Base-by-base conservation (phyloP, 2,888 invertebrate genomes). In the Trissolcus brochymenae region DNA sequence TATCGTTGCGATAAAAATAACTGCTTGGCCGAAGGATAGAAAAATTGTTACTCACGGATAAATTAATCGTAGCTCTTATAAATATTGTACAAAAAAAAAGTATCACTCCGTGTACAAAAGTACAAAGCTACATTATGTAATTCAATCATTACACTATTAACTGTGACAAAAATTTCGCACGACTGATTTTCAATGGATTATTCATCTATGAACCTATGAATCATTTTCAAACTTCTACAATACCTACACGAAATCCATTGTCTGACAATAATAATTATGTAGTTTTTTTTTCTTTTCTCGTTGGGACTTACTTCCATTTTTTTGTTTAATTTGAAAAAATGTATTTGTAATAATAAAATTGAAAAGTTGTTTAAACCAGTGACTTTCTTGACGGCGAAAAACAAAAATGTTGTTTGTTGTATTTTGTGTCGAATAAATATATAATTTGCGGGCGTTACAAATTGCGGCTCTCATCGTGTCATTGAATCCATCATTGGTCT, bases 401-500 rank as follows among this genome's bases (percentile, higher is more conserved):
- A 19, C 19, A 19, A 19, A 19, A 19, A 19, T 19, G 19, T 19
- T 19, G 19, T 19, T 19, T n/a, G 51, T 11, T 16, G 21, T 35
- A 7, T 14, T 51, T 67, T 51, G 21, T 41, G 41, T 53, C 6
- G 19, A 19, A 43, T 50, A 25, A 46, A 7, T 29, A 56, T 62
- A 41, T 19, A 19, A 56, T 71, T 71, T 56, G 19, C 54, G 19
- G 14, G 59, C 59, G 59, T 68, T 68, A 74, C 74, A 74, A 67
- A 67, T 67, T 61, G 61, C 41, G 41, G 41, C 56, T 61, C 55
- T 74, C 40, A 55, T 67, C 19, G 60, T 57, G 74, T 41, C 57
- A 41, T 56, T 68, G 68, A 64, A 68, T 75, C 57, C 49, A 60
- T 68, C 75, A 71, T 76, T 65, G 13, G 13, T 51, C 50, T 57